These are phyloP conservation scores for Trisateles emortualis DNA, from an alignment of 2,888 invertebrate genomes.

Conservation along the genomic window DNA sequence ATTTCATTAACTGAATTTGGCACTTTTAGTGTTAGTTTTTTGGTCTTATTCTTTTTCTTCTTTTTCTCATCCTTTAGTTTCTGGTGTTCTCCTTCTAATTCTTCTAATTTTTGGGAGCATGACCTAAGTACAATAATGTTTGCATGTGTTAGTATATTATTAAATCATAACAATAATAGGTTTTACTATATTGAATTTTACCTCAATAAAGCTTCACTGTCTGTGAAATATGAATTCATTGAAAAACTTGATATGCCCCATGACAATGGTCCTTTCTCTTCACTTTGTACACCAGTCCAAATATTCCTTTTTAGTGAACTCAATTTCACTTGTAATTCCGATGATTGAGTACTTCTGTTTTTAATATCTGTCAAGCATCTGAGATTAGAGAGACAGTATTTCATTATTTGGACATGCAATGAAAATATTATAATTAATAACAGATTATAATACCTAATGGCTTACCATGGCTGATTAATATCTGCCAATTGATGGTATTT, in stretches of 20 bases:
- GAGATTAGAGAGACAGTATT: not conserved
- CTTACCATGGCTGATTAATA: no score
- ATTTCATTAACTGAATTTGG: slow-evolving; percentile 74
- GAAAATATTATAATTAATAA: no score
- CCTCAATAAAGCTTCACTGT: slow-evolving; percentile 87
- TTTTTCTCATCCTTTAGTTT: slow-evolving; percentile 78
- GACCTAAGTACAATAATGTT: slow-evolving; percentile 74
- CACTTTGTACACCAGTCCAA: slow-evolving; percentile 89
- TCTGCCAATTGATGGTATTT: no score
- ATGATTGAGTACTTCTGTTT: slow-evolving; percentile 77
- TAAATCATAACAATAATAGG: no score
- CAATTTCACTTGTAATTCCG: slow-evolving; percentile 90
- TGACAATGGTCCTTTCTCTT: slow-evolving; percentile 87
- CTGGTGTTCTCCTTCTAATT: slow-evolving; percentile 75
- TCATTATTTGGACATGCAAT: no score
- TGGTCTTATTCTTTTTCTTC: slow-evolving; percentile 79
- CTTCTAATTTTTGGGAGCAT: slow-evolving; percentile 89
- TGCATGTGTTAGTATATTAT: no score
- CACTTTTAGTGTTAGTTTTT: slow-evolving; percentile 77
- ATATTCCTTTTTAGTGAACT: slow-evolving; percentile 90
- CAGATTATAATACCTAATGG: no score
- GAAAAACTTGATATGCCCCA: slow-evolving; percentile 89
- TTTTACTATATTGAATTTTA: no score
- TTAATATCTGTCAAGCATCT: slow-evolving; percentile 79
- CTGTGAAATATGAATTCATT: slow-evolving; percentile 83